phyloP scores from a whole-genome alignment of 2,888 invertebrate species.

The Oscheius sp. region DNA sequence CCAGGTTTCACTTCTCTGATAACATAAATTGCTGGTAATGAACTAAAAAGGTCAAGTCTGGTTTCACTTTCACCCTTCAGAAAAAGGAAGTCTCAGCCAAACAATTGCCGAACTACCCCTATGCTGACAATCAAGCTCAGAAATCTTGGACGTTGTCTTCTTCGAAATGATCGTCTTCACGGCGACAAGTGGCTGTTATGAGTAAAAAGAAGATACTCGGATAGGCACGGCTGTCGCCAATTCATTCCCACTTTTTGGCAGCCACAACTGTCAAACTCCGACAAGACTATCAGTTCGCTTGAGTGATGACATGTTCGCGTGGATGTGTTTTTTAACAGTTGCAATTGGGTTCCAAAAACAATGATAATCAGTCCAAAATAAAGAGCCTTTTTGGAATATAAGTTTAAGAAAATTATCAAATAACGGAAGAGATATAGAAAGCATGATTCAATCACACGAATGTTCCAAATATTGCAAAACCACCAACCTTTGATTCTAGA shows the following conservation, averaged over 20 bases:
- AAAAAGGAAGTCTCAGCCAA: too few relatives aligned
- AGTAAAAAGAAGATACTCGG: slow-evolving; percentile 20
- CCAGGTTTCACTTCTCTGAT: too few relatives aligned
- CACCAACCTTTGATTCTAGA: slow-evolving; percentile 12
- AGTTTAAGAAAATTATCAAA: too few relatives aligned
- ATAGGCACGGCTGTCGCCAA: slow-evolving; percentile 25
- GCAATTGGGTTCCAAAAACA: background rate
- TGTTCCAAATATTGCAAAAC: too few relatives aligned
- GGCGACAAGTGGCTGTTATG: slow-evolving; percentile 25
- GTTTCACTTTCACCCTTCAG: too few relatives aligned
- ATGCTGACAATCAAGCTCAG: background rate
- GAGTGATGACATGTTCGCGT: background rate
- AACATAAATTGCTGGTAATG: too few relatives aligned
- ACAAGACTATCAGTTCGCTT: background rate
- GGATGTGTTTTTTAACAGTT: background rate
- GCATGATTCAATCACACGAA: too few relatives aligned
- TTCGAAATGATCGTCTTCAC: slow-evolving; percentile 1
- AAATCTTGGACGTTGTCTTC: background rate
- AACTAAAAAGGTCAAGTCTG: too few relatives aligned
- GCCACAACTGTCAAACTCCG: slow-evolving; percentile 20
- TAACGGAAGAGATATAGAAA: too few relatives aligned
- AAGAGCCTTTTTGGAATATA: too few relatives aligned
- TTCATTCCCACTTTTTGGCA: slow-evolving; percentile 6
- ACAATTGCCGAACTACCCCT: too few relatives aligned
- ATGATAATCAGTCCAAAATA: too few relatives aligned